phyloP scores from a whole-genome alignment of 2,797 vertebrate species.

The Phrynocephalus vlangalii region DNA sequence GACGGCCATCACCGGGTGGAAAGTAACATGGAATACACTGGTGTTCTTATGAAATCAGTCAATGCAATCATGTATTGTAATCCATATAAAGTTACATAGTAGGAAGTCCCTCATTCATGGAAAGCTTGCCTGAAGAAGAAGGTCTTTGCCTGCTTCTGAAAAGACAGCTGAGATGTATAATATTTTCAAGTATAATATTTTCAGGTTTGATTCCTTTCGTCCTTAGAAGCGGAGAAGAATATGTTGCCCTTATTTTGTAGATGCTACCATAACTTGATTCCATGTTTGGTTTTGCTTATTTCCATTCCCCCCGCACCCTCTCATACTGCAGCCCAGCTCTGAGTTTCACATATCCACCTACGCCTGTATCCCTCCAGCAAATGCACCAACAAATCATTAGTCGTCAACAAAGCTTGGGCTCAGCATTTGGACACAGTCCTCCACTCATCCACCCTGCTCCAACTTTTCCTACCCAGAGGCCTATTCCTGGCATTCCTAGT shows the following conservation, averaged over 20 bases:
- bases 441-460: slow-evolving; percentile 95
- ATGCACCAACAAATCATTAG: slow-evolving; percentile 96
- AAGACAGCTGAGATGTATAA: no score
- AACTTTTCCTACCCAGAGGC: slow-evolving; percentile 92
- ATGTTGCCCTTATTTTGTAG: slow-evolving; percentile 7
- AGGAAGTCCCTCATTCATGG: no score
- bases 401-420: slow-evolving; percentile 91
- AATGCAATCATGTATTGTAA: no score
- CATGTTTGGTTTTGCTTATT: slow-evolving; percentile 35
- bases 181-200: not conserved
- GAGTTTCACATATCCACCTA: slow-evolving; percentile 95
- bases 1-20: no score
- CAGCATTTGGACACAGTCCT: slow-evolving; percentile 96
- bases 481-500: slow-evolving; percentile 89
- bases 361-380: slow-evolving; percentile 91
- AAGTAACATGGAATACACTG: no score
- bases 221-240: not conserved
- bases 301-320: slow-evolving; percentile 1
- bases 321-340: slow-evolving; percentile 85
- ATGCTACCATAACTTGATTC: not conserved
- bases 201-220: not conserved
- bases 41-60: no score
- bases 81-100: no score
- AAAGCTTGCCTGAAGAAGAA: no score
- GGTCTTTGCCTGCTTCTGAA: no score